Conservation (phyloP, 1,140 invertebrate genomes). For the Achroia grisella region DNA sequence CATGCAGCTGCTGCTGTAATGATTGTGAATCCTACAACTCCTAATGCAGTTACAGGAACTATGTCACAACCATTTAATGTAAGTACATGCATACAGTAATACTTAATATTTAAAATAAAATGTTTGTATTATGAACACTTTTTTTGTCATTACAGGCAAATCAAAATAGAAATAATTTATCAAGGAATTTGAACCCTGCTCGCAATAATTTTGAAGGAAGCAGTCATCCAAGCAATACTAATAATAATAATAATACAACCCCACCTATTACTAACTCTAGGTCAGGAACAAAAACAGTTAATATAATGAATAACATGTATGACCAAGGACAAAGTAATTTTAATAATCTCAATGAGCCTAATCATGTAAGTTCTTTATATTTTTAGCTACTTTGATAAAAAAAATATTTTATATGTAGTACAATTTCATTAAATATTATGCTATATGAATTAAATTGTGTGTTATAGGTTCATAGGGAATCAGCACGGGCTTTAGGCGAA, state of each 20-base stretch:
- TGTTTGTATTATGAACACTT: slow-evolving; percentile 3
- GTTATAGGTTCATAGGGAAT: slow-evolving; percentile 46
- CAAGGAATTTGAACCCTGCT: slow-evolving; percentile 55
- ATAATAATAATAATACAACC: slow-evolving; percentile 51
- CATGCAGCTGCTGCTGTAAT: slow-evolving; percentile 70
- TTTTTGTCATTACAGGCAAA: slow-evolving; percentile 36
- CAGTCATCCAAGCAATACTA: slow-evolving; percentile 41
- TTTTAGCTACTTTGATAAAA: too few relatives aligned
- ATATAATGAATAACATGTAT: slow-evolving; percentile 67
- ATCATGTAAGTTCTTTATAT: slow-evolving; percentile 36
- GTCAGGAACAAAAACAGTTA: slow-evolving; percentile 52
- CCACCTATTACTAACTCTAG: slow-evolving; percentile 38
- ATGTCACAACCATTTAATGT: slow-evolving; percentile 60
- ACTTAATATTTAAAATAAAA: slow-evolving; percentile 4
- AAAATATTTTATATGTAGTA: too few relatives aligned
- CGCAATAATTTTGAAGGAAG: slow-evolving; percentile 55
- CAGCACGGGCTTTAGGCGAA: slow-evolving; percentile 56
- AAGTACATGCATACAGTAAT: slow-evolving; percentile 17
- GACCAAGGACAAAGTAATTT: slow-evolving; percentile 55
- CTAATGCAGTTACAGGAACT: slow-evolving; percentile 57
- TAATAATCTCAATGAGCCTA: slow-evolving; percentile 60
- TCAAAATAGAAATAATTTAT: slow-evolving; percentile 61
- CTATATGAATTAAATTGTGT: too few relatives aligned
- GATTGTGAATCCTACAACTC: slow-evolving; percentile 72
- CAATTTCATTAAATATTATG: too few relatives aligned